These are phyloP conservation scores for Pheucticus melanocephalus DNA, from an alignment of 2,113 vertebrate genomes.

Conservation along the genomic window DNA sequence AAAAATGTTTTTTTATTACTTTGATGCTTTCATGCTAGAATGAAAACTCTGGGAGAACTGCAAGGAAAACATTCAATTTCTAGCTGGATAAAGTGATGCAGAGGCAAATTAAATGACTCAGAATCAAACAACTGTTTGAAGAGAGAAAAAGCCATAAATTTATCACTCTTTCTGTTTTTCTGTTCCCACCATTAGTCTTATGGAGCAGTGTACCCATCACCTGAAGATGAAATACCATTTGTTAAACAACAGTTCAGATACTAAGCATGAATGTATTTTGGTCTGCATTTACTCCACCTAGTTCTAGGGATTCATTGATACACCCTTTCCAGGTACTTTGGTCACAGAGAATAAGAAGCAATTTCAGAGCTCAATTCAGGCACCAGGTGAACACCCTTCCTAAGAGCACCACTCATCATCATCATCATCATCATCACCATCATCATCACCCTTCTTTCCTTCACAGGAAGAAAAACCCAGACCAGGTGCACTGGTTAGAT, in stretches of 20 bases:
- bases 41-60: neutral
- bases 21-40: neutral
- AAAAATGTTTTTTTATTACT: neutral
- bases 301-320: neutral
- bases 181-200: neutral
- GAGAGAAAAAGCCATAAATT: neutral
- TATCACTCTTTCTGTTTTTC: neutral
- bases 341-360: neutral
- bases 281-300: neutral
- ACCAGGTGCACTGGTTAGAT: neutral
- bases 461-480: neutral
- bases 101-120: neutral
- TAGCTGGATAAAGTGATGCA: neutral
- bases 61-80: neutral
- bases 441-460: neutral
- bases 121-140: neutral
- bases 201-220: accelerated
- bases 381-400: neutral
- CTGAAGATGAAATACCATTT: neutral
- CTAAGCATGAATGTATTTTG: neutral
- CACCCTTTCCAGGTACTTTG: neutral
- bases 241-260: neutral
- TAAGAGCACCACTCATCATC: neutral
- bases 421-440: neutral
- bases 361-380: neutral